A percentile compares a stretch with the other conserved stretches of the same genome.
Conservation (phyloP, 2,888 invertebrate species). For the Diarsia brunnea region DNA sequence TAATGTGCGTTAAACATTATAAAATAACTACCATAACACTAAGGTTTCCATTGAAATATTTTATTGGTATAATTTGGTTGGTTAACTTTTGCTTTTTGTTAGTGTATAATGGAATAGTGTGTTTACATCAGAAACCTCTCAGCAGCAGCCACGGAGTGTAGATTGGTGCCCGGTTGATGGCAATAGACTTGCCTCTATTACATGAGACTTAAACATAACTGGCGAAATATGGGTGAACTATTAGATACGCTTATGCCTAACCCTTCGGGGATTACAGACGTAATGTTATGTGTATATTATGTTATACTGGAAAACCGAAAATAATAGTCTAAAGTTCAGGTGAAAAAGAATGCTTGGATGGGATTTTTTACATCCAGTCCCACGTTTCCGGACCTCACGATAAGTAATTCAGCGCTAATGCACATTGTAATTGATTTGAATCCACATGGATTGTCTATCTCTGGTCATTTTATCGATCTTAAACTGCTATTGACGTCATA, state of each 20-base stretch:
- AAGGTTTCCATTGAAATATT: neutral
- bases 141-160: no score
- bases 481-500: conserved; percentile 4
- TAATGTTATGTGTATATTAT: no score
- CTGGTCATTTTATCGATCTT: conserved; percentile 6
- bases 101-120: no score
- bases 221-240: no score
- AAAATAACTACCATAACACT: neutral
- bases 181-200: no score
- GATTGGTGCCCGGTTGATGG: no score
- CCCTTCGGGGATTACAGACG: no score
- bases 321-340: neutral
- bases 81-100: neutral
- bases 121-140: no score
- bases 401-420: neutral
- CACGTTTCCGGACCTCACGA: neutral
- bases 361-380: neutral
- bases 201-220: no score
- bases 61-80: neutral
- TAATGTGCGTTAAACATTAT: neutral
- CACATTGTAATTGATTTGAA: neutral
- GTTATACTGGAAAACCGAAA: neutral
- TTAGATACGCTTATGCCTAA: no score
- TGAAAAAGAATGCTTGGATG: neutral
- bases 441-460: neutral